These are phyloP conservation scores for Salticus scenicus DNA, from an alignment of 2,888 invertebrate species.

Conservation along the genomic window DNA sequence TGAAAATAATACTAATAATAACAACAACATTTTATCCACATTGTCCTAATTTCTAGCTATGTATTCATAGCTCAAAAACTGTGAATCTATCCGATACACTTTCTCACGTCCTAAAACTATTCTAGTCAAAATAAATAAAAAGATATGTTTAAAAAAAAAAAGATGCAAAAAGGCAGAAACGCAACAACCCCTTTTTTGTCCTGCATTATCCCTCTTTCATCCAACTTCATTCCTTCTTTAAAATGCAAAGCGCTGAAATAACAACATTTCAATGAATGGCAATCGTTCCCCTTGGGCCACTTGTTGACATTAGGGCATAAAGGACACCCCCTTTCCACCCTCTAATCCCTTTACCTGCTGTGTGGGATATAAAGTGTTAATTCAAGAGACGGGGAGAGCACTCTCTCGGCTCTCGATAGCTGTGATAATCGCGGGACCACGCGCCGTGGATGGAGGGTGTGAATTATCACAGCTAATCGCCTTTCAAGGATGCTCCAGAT, in stretches of 20 bases:
- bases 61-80: background rate
- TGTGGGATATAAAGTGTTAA: constrained; percentile 45
- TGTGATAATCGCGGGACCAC: constrained; percentile 38
- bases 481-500: constrained; percentile 41
- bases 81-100: background rate
- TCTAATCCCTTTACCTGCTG: constrained; percentile 43
- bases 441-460: constrained; percentile 16
- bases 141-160: background rate
- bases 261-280: constrained; percentile 36
- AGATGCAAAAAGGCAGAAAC: background rate
- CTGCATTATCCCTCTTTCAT: background rate
- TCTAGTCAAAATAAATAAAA: too few species aligned
- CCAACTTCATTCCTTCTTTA: constrained; percentile 14
- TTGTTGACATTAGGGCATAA: constrained; percentile 57
- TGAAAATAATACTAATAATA: too few species aligned
- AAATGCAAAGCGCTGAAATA: constrained; percentile 67
- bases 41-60: background rate
- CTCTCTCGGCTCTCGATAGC: background rate
- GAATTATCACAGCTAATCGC: constrained; percentile 42
- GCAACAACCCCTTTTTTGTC: background rate
- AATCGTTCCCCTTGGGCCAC: constrained; percentile 23
- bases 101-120: background rate
- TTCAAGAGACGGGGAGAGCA: constrained; percentile 12
- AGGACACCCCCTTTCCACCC: constrained; percentile 21
- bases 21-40: too few species aligned